Base-by-base conservation (phyloP, 1,140 invertebrate species). In the Leptinotarsa defecta region DNA sequence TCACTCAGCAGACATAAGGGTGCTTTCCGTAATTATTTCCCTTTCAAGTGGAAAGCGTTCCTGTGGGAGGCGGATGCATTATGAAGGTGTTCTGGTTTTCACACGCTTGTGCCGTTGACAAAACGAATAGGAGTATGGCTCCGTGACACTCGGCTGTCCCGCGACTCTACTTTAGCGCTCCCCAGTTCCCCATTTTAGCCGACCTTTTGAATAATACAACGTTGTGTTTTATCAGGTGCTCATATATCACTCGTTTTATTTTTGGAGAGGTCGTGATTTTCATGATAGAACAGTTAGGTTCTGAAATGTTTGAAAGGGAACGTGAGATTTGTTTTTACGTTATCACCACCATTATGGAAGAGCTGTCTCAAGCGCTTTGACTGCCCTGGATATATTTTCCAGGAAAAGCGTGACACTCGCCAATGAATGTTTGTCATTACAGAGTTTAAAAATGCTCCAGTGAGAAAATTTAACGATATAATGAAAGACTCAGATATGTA, bases 181-280 rank as follows among this genome's bases (percentile, higher is more conserved):
- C 52, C 52, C 52, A 57, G 52, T 19, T 19, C 6, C 52, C 52
- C 52, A 57, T 57, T 57, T 57, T 6, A 4, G n/a, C 52, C 52
- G 52, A 57, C 52, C 52, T 57, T 57, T 57, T 57, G 52, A 57
- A 57, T 57, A 57, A 57, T n/a, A 57, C 52, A 57, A 57, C 52
- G 52, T 57, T 57, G 15, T 57, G 52, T 57, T 57, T 57, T 57
- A 57, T 57, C 52, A 57, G 52, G 52, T 57, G n/a, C 15, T 57
- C 52, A 57, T 57, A 57, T 17, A n/a, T 57, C 52, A 57, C n/a
- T 57, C 52, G 52, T 57, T 57, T 57, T 19, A 57, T 57, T 15
- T 57, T 57, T 57, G 52, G 52, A 57, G 52, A 19, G 2, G 15
- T 57, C 52, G 52, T 57, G 52, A 57, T 57, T 57, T 57, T n/a